Evolutionary conservation across 2,797 vertebrate species (phyloP), one percentile per base, ranked within the genome.

Genomic region (Pantherophis vulpinus): DNA sequence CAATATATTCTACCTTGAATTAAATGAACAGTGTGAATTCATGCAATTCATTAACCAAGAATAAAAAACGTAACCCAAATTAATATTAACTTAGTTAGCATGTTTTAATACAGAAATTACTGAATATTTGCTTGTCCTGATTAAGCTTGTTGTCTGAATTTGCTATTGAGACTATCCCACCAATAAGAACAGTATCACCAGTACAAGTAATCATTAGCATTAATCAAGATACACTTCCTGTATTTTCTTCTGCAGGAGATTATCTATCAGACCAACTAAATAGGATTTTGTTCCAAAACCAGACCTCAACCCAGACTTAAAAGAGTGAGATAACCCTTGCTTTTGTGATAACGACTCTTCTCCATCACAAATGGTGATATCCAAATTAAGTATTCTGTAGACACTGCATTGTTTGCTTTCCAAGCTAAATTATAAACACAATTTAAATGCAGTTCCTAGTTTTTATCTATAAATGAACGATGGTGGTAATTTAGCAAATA

Each of bases 401-500:
- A 87, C 20, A 87, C 86, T 56, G 54, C 11, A 87, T 32, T n/a
- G 29, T 87, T 87, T 87, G 54, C 86, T 56, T 87, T 32, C 86
- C 54, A 56, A 29, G 29, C n/a, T 32, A 47, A 56, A 87, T 27
- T 54, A 54, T 42, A 83, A 83, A 23, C 37, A 11, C 20, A 47
- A 25, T 83, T 83, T 83, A 5, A 83, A 83, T 83, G 74, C 27
- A n/a, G 23, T 87, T 87, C 55, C 86, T 20, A 32, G 23, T 87
- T 56, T 32, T 87, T 56, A 47, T 58, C 16, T 87, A n/a, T 55
- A 87, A n/a, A 32, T 20, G 8, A 87, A 10, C 1, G 1, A 12
- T 87, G 29, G 8, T 56, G 29, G 13, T 92, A 92, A 83, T 91
- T 90, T 42, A 90, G 51, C 58, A 91, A 37, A 93, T 51, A 56